Evolutionary conservation across 2,888 invertebrate species (phyloP).

Genomic region (Kuschelorhynchus macadamiae): DNA sequence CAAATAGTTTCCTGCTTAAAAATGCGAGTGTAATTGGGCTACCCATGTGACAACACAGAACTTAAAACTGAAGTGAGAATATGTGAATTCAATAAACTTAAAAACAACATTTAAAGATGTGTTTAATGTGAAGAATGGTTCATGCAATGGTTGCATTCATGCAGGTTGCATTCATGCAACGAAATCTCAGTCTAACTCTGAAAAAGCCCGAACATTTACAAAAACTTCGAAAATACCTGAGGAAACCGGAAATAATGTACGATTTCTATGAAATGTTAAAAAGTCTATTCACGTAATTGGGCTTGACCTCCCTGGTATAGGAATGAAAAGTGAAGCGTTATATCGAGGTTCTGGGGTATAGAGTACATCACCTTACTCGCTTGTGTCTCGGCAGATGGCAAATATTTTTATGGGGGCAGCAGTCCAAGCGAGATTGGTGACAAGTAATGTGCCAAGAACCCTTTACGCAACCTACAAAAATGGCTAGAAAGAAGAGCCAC

Average conservation of each 20-base stretch:
- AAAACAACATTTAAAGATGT: slow-evolving; percentile 13
- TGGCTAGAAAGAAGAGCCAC: slow-evolving; percentile 57
- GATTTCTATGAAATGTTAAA: slow-evolving; percentile 53
- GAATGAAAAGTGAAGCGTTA: slow-evolving; percentile 9
- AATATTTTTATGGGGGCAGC: slow-evolving; percentile 54
- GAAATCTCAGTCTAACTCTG: slow-evolving; percentile 22
- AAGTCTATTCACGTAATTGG: slow-evolving; percentile 34
- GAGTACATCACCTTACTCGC: too few species aligned
- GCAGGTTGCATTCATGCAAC: slow-evolving; percentile 20
- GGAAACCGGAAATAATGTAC: slow-evolving; percentile 54
- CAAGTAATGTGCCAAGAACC: slow-evolving; percentile 51
- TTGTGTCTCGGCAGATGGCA: slow-evolving; percentile 3
- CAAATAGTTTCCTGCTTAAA: background rate
- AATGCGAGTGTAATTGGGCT: background rate
- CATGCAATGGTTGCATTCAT: too few species aligned
- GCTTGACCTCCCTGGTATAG: slow-evolving; percentile 30
- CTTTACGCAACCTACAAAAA: slow-evolving; percentile 54
- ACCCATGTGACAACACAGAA: background rate
- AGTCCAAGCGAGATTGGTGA: slow-evolving; percentile 54
- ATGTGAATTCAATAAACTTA: slow-evolving; percentile 10
- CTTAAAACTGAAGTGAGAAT: slow-evolving; percentile 2
- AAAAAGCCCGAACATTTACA: slow-evolving; percentile 40
- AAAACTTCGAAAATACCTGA: slow-evolving; percentile 37
- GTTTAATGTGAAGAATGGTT: slow-evolving; percentile 22
- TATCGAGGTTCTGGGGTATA: background rate